Percentiles rank a stretch among this genome's conserved stretches.
Evolutionary conservation across 2,113 vertebrate genomes (phyloP).

Genomic region (Numida meleagris): DNA sequence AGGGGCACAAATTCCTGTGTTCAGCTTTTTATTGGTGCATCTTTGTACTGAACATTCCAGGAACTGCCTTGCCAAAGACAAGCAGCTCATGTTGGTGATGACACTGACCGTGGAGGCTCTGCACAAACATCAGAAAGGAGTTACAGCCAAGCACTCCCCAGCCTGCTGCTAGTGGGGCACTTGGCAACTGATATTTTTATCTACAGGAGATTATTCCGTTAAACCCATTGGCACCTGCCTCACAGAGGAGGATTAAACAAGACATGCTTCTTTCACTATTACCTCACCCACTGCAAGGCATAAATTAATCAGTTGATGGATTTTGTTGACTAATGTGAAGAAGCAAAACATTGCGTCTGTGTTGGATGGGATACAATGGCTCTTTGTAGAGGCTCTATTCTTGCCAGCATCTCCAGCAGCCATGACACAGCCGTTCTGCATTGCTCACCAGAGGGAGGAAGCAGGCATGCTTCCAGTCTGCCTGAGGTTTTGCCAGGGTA

Average conservation of each 20-base stretch:
- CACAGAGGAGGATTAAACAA: not conserved
- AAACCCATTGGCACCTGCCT: not conserved
- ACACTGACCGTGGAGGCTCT: rapidly evolving
- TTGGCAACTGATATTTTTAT: not conserved
- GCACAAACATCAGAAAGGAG: not conserved
- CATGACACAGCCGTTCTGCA: not conserved
- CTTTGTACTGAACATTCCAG: not conserved
- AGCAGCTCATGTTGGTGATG: not conserved
- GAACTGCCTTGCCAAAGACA: not conserved
- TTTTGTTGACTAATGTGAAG: not conserved
- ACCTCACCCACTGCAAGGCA: not conserved
- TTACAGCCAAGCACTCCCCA: not conserved
- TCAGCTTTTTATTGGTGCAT: not conserved
- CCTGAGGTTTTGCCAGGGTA: not conserved
- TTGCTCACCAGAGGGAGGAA: not conserved
- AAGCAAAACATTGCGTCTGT: not conserved
- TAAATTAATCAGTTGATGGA: not conserved
- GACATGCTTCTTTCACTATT: not conserved
- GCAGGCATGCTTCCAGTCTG: not conserved
- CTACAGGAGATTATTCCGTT: not conserved
- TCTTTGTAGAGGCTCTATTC: not conserved
- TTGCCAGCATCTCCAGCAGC: not conserved
- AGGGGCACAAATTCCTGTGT: not conserved
- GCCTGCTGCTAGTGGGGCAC: not conserved
- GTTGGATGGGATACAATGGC: not conserved